Evolutionary conservation across 2,113 vertebrate species (phyloP).

Genomic region (Rhizomys pruinosus): DNA sequence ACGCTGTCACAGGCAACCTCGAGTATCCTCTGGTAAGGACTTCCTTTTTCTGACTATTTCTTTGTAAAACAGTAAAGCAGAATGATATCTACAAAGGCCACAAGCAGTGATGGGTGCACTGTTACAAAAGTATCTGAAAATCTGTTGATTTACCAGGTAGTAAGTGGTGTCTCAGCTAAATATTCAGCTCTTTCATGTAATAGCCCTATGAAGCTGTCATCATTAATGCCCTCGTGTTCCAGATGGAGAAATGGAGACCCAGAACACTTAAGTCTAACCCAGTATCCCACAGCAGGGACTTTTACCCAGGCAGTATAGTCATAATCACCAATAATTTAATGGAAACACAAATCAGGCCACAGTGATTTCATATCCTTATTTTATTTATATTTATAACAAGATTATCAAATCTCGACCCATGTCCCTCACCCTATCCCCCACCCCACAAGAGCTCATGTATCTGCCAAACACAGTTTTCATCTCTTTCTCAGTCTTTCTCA

Average conservation of each 20-base stretch:
- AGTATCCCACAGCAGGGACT: not conserved
- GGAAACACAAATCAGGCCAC: not conserved
- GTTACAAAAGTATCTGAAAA: not conserved
- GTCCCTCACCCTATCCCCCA: too few relatives aligned
- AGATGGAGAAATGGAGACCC: slow-evolving; percentile 14
- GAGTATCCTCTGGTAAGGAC: not conserved
- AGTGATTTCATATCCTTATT: slow-evolving; percentile 20
- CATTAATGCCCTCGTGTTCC: not conserved
- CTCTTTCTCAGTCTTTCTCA: too few relatives aligned
- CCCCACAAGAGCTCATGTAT: too few relatives aligned
- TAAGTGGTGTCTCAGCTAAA: not conserved
- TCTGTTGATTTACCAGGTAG: not conserved
- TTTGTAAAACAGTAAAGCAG: not conserved
- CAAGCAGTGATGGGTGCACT: not conserved
- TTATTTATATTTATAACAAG: too few relatives aligned
- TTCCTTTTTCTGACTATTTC: not conserved
- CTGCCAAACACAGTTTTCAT: too few relatives aligned
- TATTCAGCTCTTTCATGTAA: not conserved
- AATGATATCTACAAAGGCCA: not conserved
- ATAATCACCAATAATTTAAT: not conserved
- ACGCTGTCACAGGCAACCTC: not conserved
- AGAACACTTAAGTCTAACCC: not conserved
- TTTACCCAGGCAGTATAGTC: not conserved
- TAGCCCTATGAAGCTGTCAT: not conserved
- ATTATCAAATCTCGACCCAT: too few relatives aligned